A percentile compares a stretch with the other conserved stretches of the same genome.
Evolutionary conservation across 2,888 invertebrate species (phyloP).

Genomic region (Parasteatoda lunata): DNA sequence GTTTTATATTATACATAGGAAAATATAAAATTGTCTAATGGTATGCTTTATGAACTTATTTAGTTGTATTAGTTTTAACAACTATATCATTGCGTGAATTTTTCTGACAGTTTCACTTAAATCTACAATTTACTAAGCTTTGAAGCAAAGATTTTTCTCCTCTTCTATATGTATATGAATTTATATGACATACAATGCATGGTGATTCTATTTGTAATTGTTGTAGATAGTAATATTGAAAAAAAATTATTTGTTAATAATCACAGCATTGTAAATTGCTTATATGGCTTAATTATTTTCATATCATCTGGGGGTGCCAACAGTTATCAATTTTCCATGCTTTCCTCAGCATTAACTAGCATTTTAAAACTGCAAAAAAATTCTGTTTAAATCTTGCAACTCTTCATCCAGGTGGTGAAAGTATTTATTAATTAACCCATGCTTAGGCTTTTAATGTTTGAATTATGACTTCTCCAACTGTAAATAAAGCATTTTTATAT

Average conservation of each 20-base stretch:
- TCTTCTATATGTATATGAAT: slow-evolving; percentile 67
- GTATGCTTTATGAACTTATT: slow-evolving; percentile 51
- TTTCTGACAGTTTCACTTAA: slow-evolving; percentile 40
- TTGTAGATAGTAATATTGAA: slow-evolving; percentile 60
- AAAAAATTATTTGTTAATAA: slow-evolving; percentile 52
- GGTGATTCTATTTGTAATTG: slow-evolving; percentile 67
- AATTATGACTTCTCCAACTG: too few species aligned
- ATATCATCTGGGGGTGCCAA: not conserved
- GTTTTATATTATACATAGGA: slow-evolving; percentile 60
- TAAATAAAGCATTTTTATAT: too few species aligned
- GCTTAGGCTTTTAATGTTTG: too few species aligned
- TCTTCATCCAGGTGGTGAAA: not conserved
- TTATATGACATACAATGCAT: slow-evolving; percentile 65
- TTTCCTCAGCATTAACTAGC: slow-evolving; percentile 18
- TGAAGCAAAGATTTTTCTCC: slow-evolving; percentile 46
- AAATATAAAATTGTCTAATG: slow-evolving; percentile 53
- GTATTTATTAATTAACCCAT: too few species aligned
- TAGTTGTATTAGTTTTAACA: slow-evolving; percentile 52
- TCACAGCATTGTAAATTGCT: slow-evolving; percentile 41
- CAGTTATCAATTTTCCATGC: not conserved
- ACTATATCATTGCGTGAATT: slow-evolving; percentile 20
- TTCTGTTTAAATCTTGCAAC: not conserved
- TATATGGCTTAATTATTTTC: slow-evolving; percentile 23
- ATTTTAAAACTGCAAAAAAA: slow-evolving; percentile 6
- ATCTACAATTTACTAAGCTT: slow-evolving; percentile 55